Evolutionary conservation across 1,140 invertebrate species (phyloP), one percentile per base, ranked within the genome.

Genomic region (Lucilia sericata): DNA sequence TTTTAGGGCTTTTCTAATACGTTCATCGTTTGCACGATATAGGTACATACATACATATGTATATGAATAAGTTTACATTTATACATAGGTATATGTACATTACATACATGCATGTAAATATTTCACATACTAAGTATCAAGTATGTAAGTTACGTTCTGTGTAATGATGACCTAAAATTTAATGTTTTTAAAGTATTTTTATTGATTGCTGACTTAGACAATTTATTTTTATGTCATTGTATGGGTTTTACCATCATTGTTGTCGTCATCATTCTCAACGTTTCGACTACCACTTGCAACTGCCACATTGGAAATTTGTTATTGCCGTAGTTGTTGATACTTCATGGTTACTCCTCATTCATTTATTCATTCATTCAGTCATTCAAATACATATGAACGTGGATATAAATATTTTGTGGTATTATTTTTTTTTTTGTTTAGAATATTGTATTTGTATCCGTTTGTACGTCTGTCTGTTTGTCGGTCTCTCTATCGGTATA

Each of bases 111-210:
- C 55, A 60, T 70, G 65, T 70, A 25, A 70, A 70, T 60, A 60
- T 60, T 60, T 70, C 65, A 25, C n/a, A 70, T 25, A 70, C 65
- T 17, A 21, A 21, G 21, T 70, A 70, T 17, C 21, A 21, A 9
- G 65, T 21, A 70, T 70, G 21, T 70, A 8, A 9, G 19, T 70
- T 30, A n/a, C n/a, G 65, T 70, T 70, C n/a, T 78, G 14, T 78
- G 17, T 78, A 78, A 78, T 78, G 75, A 78, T 78, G 75, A 78
- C 75, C 75, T 78, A 78, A 78, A 78, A 78, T 78, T 78, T 78
- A 78, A 78, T 47, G 75, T 78, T 78, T 78, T 78, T 78, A 78
- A 78, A 78, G 75, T 78, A 78, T 78, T 78, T 78, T 78, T 78
- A 78, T 78, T 78, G 75, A 78, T 78, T 78, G 75, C 75, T 78